These are phyloP conservation scores for Gallinago paraguaiae DNA, from an alignment of 2,113 vertebrate genomes.

Conservation along the genomic window DNA sequence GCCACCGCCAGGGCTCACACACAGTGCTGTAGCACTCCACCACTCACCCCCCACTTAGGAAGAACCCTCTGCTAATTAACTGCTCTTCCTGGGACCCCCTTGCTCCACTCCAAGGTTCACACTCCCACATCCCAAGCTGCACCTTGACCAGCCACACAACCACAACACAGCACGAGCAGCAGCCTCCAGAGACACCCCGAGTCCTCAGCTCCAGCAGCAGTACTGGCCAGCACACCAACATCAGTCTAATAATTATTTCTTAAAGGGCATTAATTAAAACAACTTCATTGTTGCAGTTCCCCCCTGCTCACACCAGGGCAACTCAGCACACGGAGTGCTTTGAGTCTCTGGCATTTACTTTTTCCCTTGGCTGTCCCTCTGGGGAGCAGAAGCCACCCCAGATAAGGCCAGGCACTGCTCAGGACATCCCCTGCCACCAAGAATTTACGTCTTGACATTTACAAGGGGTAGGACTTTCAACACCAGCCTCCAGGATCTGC, in stretches of 20 bases:
- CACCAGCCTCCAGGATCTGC: not conserved
- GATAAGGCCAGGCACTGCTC: not conserved
- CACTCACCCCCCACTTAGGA: not conserved
- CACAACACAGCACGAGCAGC: not conserved
- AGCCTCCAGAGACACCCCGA: not conserved
- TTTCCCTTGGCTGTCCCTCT: not conserved
- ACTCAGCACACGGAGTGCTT: not conserved
- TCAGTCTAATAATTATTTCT: not conserved
- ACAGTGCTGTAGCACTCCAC: rapidly evolving
- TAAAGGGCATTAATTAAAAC: not conserved
- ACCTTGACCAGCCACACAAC: too few relatives aligned
- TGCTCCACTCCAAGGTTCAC: not conserved
- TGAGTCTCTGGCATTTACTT: not conserved
- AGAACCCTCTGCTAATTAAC: not conserved
- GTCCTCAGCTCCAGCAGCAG: not conserved
- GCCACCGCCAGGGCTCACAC: not conserved
- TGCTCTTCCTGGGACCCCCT: not conserved
- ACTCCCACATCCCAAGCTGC: not conserved
- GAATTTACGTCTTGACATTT: not conserved
- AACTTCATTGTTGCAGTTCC: rapidly evolving
- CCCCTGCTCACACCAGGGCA: not conserved
- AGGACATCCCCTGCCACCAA: not conserved
- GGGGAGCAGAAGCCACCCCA: not conserved
- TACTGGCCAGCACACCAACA: not conserved
- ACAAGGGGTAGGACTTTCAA: not conserved